These are phyloP conservation scores for Mesorhabditis belari DNA, from an alignment of 2,888 invertebrate species.

Conservation along the genomic window DNA sequence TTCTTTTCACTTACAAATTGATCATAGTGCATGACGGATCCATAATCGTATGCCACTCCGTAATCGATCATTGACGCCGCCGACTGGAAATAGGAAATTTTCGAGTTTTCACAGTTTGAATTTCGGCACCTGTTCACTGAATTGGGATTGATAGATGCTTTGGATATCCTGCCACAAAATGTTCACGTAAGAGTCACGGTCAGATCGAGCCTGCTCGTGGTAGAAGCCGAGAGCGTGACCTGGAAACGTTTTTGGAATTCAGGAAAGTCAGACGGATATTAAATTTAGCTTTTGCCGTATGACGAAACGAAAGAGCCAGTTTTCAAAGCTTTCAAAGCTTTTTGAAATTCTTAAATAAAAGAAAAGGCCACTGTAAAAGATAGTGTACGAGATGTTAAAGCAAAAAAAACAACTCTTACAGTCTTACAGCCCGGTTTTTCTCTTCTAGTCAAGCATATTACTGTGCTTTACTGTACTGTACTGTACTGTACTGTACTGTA, in stretches of 20 bases:
- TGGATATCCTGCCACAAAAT: slow-evolving; percentile 37
- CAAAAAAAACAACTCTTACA: no score
- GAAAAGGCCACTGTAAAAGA: background rate
- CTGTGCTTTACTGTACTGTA: no score
- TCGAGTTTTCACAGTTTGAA: background rate
- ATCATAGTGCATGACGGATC: slow-evolving; percentile 50
- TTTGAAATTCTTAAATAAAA: background rate
- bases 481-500: no score
- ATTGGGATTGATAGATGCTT: slow-evolving; percentile 25
- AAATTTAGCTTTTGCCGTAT: no score
- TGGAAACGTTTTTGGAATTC: no score
- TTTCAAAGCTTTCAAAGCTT: no score
- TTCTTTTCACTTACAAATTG: slow-evolving; percentile 18
- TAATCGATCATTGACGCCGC: slow-evolving; percentile 30
- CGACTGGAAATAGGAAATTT: background rate
- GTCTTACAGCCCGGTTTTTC: no score
- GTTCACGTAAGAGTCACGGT: slow-evolving; percentile 41
- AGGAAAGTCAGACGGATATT: no score
- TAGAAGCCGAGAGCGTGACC: slow-evolving; percentile 50
- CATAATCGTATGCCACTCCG: slow-evolving; percentile 44
- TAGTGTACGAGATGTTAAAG: background rate
- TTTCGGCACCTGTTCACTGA: slow-evolving; percentile 32
- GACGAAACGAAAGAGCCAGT: background rate
- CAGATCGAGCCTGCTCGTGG: slow-evolving; percentile 48
- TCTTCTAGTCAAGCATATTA: no score